phyloP scores from a whole-genome alignment of 2,888 invertebrate species.

The Drosophila acutilabella region DNA sequence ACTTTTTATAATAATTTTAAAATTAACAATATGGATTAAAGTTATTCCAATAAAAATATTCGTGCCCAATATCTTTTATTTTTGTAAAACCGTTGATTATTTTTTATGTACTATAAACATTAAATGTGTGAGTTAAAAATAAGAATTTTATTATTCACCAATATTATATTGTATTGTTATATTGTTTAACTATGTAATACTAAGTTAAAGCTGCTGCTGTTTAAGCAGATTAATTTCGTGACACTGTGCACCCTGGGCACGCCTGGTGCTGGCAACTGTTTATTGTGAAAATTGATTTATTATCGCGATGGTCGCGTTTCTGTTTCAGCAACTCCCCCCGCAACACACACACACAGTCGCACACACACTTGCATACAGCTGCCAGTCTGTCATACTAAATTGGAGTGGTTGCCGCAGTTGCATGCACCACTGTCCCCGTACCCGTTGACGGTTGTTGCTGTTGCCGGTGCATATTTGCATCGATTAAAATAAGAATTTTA shows the following conservation, averaged over 20 bases:
- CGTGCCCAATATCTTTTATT: no score
- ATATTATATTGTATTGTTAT: no score
- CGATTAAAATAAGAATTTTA: slow-evolving; percentile 82
- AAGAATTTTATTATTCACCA: no score
- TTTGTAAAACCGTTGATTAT: no score
- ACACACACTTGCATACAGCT: slow-evolving; percentile 14
- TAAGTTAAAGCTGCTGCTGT: not conserved
- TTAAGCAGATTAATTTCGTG: slow-evolving; percentile 4
- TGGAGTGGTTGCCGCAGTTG: slow-evolving; percentile 64
- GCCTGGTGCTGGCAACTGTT: slow-evolving; percentile 68
- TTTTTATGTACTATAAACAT: no score
- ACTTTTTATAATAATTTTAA: no score
- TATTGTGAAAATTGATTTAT: slow-evolving; percentile 82
- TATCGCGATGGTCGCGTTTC: slow-evolving; percentile 73
- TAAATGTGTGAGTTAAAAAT: no score
- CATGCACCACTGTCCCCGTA: slow-evolving; percentile 66
- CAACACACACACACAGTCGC: slow-evolving; percentile 16
- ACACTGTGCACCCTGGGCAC: slow-evolving; percentile 52
- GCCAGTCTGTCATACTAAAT: slow-evolving; percentile 58
- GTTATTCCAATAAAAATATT: no score
- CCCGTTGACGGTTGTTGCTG: slow-evolving; percentile 19
- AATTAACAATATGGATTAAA: no score
- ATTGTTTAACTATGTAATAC: not conserved
- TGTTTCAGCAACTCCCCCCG: slow-evolving; percentile 37
- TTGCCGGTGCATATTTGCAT: slow-evolving; percentile 75